phyloP scores from a whole-genome alignment of 2,797 vertebrate species.

The Danio aesculapii region DNA sequence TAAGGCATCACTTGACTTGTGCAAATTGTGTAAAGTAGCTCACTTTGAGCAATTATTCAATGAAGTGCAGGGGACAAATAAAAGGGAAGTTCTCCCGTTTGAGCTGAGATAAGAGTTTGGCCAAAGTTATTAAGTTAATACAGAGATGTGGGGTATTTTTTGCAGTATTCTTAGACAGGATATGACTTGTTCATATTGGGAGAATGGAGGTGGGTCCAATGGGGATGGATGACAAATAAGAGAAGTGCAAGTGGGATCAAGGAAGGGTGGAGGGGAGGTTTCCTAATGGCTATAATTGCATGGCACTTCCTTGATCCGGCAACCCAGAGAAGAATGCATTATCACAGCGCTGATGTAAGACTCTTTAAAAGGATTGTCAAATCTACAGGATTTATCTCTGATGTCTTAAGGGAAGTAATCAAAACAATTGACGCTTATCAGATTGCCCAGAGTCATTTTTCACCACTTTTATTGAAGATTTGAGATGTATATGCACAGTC shows the following conservation, averaged over 20 bases:
- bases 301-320: background rate
- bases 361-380: background rate
- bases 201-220: background rate
- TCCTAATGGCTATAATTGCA: constrained; percentile 13
- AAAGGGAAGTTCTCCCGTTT: constrained; percentile 5
- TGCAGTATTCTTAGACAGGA: constrained; percentile 17
- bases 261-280: constrained; percentile 11
- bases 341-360: background rate
- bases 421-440: background rate
- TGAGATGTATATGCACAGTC: background rate
- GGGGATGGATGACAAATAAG: background rate
- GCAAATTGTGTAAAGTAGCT: no score
- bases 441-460: constrained; percentile 4
- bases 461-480: background rate
- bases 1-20: no score
- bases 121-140: constrained; percentile 24
- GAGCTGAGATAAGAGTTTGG: constrained; percentile 47
- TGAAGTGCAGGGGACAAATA: background rate
- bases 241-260: constrained; percentile 19
- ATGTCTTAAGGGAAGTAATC: background rate
- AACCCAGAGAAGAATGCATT: background rate
- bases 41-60: no score
- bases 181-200: constrained; percentile 18
- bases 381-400: background rate
- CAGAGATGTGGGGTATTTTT: constrained; percentile 25